Percentiles rank a stretch among this genome's conserved stretches.
Conservation (phyloP, 2,113 vertebrate genomes). For the Takifugu bimaculatus region DNA sequence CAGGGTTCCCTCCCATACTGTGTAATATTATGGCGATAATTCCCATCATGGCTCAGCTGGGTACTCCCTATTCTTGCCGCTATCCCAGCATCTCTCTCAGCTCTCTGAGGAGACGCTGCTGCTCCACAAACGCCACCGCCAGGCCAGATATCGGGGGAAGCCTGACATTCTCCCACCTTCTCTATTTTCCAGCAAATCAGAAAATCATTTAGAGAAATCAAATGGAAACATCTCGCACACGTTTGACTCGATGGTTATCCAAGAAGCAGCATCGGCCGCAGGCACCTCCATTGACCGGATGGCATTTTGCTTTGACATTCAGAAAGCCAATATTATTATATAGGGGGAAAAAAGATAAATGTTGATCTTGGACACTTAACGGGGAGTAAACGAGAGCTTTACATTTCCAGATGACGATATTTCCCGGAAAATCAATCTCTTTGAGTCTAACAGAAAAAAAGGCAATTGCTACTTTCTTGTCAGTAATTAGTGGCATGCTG, state of each 20-base stretch:
- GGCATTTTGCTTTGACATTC: conserved; percentile 66
- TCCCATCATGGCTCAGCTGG: conserved; percentile 51
- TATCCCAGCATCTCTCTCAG: conserved; percentile 16
- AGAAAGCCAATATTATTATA: conserved; percentile 48
- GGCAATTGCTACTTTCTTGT: not conserved
- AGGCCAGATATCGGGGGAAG: conserved; percentile 15
- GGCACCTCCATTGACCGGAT: conserved; percentile 35
- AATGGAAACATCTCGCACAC: conserved; percentile 36
- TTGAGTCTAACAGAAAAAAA: not conserved
- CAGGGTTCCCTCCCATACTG: conserved; percentile 29
- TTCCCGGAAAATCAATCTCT: conserved; percentile 6
- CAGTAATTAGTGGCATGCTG: conserved; percentile 1
- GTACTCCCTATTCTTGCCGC: conserved; percentile 21
- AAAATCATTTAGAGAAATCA: conserved; percentile 53
- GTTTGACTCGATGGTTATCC: conserved; percentile 32
- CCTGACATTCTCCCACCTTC: conserved; percentile 54
- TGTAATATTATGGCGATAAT: conserved; percentile 45
- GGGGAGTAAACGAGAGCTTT: conserved; percentile 3
- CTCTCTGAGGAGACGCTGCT: conserved; percentile 29
- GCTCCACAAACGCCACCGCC: not conserved
- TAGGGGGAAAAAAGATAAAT: conserved; percentile 12
- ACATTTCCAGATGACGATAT: not conserved
- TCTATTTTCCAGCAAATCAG: conserved; percentile 43
- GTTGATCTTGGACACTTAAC: conserved; percentile 25
- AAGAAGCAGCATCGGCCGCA: conserved; percentile 22